These are phyloP conservation scores for Anoura caudifer DNA, from an alignment of 2,113 vertebrate genomes.

Conservation along the genomic window DNA sequence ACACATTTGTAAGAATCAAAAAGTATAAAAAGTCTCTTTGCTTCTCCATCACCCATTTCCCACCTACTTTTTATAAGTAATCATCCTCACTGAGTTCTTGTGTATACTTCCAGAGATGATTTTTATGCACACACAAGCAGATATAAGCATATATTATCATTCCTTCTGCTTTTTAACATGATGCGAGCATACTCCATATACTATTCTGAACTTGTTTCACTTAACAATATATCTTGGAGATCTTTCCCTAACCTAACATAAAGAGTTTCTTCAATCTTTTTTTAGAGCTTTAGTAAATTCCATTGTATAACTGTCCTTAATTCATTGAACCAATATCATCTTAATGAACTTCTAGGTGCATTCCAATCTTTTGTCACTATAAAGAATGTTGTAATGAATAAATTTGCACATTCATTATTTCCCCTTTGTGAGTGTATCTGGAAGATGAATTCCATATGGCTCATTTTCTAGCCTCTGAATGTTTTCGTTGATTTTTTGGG, in stretches of 20 bases:
- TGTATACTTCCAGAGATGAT: neutral
- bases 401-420: slow-evolving; percentile 5
- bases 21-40: neutral
- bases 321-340: neutral
- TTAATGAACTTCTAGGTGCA: neutral
- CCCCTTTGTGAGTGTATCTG: neutral
- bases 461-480: slow-evolving; percentile 51
- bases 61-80: neutral
- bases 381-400: neutral
- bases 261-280: neutral
- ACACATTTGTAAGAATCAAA: neutral
- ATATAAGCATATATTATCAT: neutral
- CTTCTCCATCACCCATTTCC: neutral
- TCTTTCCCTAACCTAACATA: neutral
- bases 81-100: neutral
- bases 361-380: neutral
- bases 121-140: neutral
- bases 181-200: neutral
- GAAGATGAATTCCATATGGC: slow-evolving; percentile 36
- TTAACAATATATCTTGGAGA: neutral
- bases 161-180: neutral
- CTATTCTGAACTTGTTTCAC: neutral
- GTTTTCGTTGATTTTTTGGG: slow-evolving; percentile 27
- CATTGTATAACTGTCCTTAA: neutral
- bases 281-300: slow-evolving; percentile 18